Evolutionary conservation across 37 sponge, comb jelly and placozoan genomes (phyloP).

Genomic region (Haliclona indistincta): DNA sequence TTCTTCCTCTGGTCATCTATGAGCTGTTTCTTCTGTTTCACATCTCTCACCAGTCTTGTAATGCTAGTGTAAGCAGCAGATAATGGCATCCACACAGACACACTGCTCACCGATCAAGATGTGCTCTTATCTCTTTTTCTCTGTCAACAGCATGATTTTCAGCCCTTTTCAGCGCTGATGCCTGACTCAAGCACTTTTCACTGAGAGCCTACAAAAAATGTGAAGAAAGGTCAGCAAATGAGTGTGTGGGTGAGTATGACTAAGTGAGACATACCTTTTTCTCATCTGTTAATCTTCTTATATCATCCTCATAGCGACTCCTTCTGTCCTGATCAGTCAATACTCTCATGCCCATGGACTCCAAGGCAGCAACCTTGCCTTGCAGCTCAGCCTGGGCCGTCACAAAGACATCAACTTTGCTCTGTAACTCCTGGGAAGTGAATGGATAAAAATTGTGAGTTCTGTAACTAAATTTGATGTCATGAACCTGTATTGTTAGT

Average conservation of each 20-base stretch:
- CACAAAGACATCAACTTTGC: not conserved
- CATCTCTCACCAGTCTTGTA: constrained; percentile 32
- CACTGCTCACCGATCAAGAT: not conserved
- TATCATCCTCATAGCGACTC: constrained; percentile 1
- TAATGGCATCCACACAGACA: too few species aligned
- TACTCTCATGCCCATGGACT: constrained; percentile 1
- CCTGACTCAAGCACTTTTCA: not conserved
- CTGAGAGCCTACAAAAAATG: not conserved
- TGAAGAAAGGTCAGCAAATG: not conserved
- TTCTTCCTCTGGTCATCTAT: constrained; percentile 31
- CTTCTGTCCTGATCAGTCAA: not conserved
- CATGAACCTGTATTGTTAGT: constrained; percentile 6
- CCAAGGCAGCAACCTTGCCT: constrained; percentile 1
- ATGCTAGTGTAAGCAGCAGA: not conserved
- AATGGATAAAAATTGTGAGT: not conserved
- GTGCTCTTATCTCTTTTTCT: not conserved
- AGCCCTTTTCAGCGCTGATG: not conserved
- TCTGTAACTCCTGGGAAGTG: not conserved
- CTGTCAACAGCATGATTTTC: not conserved
- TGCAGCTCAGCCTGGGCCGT: constrained; percentile 9
- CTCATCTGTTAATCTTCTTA: constrained; percentile 7
- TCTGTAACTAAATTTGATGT: too few species aligned
- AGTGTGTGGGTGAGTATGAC: not conserved
- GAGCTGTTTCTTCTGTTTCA: constrained; percentile 44
- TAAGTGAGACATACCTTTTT: not conserved